These are phyloP conservation scores for Harpagoxenus sublaevis DNA, from an alignment of 2,888 invertebrate genomes.

Conservation along the genomic window DNA sequence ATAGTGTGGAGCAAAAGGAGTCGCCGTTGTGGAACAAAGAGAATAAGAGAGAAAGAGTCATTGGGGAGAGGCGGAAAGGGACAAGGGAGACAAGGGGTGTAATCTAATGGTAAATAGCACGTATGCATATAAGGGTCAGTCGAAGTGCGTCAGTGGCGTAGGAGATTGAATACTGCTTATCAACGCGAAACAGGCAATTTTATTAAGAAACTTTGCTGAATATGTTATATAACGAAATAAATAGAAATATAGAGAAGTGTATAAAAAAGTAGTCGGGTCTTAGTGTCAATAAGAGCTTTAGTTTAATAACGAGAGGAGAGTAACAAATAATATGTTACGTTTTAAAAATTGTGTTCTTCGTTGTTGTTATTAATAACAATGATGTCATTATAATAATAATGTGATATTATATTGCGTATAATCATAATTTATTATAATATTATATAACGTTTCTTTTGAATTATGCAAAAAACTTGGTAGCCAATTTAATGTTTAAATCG, in stretches of 20 bases:
- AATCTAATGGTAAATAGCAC: conserved; percentile 73
- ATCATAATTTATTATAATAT: not conserved
- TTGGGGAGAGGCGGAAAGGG: conserved; percentile 40
- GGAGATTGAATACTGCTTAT: conserved; percentile 20
- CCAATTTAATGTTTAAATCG: not conserved
- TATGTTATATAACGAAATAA: not conserved
- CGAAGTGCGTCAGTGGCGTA: conserved; percentile 63
- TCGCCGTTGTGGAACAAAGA: conserved; percentile 46
- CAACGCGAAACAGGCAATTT: not conserved
- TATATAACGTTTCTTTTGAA: not conserved
- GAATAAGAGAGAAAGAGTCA: conserved; percentile 54
- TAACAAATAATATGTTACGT: not conserved
- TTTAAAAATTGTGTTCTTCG: not conserved
- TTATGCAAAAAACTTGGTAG: not conserved
- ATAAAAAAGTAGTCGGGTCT: not conserved
- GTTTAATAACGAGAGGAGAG: not conserved
- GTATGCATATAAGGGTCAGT: conserved; percentile 64
- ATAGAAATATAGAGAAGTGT: not conserved
- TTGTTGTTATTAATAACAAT: not conserved
- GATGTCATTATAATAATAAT: not conserved
- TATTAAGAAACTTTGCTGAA: no score
- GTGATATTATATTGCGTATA: not conserved
- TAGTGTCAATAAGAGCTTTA: not conserved
- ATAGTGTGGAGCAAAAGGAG: conserved; percentile 58
- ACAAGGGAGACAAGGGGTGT: conserved; percentile 63